These are phyloP conservation scores for Callocephalon fimbriatum DNA, from an alignment of 2,113 vertebrate genomes.

Conservation along the genomic window DNA sequence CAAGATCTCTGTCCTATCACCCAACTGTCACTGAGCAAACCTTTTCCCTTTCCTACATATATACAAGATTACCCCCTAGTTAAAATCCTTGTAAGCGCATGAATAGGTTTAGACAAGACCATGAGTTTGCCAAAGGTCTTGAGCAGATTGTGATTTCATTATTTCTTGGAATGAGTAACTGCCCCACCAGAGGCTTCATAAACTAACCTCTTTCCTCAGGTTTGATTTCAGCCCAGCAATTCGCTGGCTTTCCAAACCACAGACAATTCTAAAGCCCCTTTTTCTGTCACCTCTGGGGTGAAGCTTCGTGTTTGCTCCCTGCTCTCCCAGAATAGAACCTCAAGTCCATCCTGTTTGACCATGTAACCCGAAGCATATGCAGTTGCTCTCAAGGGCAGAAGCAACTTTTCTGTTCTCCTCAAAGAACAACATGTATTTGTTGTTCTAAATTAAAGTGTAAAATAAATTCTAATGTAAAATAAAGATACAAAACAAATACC, in stretches of 20 bases:
- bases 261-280: background rate
- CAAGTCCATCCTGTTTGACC: background rate
- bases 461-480: background rate
- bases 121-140: background rate
- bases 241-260: background rate
- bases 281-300: background rate
- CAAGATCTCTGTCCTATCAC: background rate
- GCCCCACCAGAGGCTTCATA: background rate
- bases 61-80: background rate
- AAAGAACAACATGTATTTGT: background rate
- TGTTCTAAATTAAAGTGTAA: background rate
- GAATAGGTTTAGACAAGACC: background rate
- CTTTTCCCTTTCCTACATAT: background rate
- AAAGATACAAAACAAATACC: background rate
- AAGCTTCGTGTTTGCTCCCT: background rate
- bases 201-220: background rate
- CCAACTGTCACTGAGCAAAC: background rate
- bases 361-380: rapidly evolving
- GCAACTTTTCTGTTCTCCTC: background rate
- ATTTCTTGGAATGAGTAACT: background rate
- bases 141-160: background rate
- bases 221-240: background rate
- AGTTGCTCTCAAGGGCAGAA: background rate
- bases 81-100: background rate
- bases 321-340: background rate